These are phyloP conservation scores for Zaprionus tsacasi DNA, from an alignment of 1,140 invertebrate genomes.

Conservation along the genomic window DNA sequence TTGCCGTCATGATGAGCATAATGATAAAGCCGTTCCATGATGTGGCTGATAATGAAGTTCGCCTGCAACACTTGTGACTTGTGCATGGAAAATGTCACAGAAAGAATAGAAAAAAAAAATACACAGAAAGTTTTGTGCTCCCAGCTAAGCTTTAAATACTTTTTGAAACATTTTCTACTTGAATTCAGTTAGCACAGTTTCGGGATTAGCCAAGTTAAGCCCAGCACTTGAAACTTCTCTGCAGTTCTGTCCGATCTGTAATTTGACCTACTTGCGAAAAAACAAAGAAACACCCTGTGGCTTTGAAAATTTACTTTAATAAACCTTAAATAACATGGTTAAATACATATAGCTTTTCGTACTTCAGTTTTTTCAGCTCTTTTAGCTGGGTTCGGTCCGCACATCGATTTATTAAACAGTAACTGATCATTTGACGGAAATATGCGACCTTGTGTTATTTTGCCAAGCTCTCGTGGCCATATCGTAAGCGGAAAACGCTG, in stretches of 20 bases:
- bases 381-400: background rate
- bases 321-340: too few species aligned
- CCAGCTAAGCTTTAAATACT: conserved; percentile 4
- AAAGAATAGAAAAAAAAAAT: conserved; percentile 14
- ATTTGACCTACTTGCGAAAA: background rate
- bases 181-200: background rate
- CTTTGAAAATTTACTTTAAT: too few species aligned
- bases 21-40: background rate
- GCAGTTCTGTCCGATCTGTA: background rate
- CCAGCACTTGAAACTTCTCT: background rate
- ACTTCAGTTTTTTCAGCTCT: background rate
- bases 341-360: too few species aligned
- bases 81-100: conserved; percentile 21
- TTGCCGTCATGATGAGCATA: conserved; percentile 17
- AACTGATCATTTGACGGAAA: conserved; percentile 4
- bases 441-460: conserved; percentile 14
- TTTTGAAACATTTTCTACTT: background rate
- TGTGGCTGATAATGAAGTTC: conserved; percentile 52
- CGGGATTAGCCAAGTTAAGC: background rate
- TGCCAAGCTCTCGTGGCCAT: conserved; percentile 16
- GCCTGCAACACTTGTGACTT: conserved; percentile 22
- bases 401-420: background rate
- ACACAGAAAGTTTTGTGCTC: background rate
- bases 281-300: too few species aligned
- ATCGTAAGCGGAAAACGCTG: conserved; percentile 43